Conservation (phyloP, 1,140 invertebrate species). For the Papilio machaon region DNA sequence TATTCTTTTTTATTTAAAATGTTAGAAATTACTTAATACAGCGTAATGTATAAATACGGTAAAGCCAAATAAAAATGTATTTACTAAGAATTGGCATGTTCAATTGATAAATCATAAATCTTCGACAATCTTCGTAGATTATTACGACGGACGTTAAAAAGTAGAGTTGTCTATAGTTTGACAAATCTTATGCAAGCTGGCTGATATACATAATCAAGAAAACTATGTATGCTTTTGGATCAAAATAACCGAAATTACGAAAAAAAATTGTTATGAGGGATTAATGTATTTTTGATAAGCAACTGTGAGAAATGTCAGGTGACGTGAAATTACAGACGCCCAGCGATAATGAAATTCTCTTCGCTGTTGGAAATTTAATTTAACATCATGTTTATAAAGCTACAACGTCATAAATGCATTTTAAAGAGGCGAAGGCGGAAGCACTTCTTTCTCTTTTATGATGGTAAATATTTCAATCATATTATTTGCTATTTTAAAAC, state of each 20-base stretch:
- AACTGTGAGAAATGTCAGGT: conserved; percentile 12
- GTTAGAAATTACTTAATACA: neutral
- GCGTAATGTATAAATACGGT: neutral
- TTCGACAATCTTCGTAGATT: no score
- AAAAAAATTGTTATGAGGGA: neutral
- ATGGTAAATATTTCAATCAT: neutral
- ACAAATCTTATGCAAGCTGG: no score
- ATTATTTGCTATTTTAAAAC: neutral
- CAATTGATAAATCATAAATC: neutral
- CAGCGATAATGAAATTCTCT: conserved; percentile 27
- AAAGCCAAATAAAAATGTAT: neutral
- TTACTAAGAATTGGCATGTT: neutral
- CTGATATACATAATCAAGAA: no score
- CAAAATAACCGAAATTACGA: neutral
- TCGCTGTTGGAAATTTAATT: conserved; percentile 22
- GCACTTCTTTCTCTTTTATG: neutral
- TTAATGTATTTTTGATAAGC: conserved; percentile 2
- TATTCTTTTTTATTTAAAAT: neutral
- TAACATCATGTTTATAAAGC: conserved; percentile 33
- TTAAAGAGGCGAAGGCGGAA: neutral
- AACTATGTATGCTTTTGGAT: no score
- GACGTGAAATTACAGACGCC: neutral
- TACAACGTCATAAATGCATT: conserved; percentile 14
- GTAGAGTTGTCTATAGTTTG: no score
- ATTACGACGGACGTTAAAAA: no score